A percentile compares a stretch with the other conserved stretches of the same genome.
Evolutionary conservation across 2,888 invertebrate genomes (phyloP).

Genomic region (Zaprionus lineosus): DNA sequence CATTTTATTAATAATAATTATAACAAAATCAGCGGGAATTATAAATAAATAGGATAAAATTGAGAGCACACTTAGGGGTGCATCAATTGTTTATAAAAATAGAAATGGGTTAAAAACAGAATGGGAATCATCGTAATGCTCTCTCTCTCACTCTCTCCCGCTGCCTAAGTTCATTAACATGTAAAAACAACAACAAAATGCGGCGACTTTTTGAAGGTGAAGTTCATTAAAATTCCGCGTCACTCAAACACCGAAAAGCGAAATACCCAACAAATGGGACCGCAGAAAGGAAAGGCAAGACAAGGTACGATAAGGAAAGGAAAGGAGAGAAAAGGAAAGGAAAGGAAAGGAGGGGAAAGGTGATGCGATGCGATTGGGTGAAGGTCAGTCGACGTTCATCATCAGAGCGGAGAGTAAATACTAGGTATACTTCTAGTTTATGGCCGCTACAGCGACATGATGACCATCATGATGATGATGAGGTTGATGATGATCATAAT

Average conservation of each 20-base stretch:
- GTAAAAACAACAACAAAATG: conserved; percentile 51
- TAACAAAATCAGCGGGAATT: conserved; percentile 26
- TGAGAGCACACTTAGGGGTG: too few relatives aligned
- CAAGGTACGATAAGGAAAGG: too few relatives aligned
- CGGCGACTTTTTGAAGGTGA: conserved; percentile 62
- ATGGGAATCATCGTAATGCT: too few relatives aligned
- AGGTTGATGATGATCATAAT: too few relatives aligned
- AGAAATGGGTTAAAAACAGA: too few relatives aligned
- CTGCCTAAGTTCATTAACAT: conserved; percentile 70
- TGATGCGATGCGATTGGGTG: conserved; percentile 63
- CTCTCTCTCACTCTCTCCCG: neutral
- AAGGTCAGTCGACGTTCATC: conserved; percentile 46
- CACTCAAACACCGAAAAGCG: conserved; percentile 43
- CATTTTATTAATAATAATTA: conserved; percentile 48
- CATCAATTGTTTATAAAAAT: too few relatives aligned
- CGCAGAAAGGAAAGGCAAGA: too few relatives aligned
- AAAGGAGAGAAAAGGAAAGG: too few relatives aligned
- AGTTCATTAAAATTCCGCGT: conserved; percentile 76
- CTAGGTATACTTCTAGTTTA: conserved; percentile 30
- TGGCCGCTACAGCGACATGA: too few relatives aligned
- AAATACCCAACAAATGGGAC: conserved; percentile 39
- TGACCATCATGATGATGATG: too few relatives aligned
- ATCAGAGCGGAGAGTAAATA: conserved; percentile 1
- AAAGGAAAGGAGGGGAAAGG: too few relatives aligned
- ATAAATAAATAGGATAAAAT: conserved; percentile 54